phyloP scores from a whole-genome alignment of 2,888 invertebrate species.

The Acanthosoma haemorrhoidale region DNA sequence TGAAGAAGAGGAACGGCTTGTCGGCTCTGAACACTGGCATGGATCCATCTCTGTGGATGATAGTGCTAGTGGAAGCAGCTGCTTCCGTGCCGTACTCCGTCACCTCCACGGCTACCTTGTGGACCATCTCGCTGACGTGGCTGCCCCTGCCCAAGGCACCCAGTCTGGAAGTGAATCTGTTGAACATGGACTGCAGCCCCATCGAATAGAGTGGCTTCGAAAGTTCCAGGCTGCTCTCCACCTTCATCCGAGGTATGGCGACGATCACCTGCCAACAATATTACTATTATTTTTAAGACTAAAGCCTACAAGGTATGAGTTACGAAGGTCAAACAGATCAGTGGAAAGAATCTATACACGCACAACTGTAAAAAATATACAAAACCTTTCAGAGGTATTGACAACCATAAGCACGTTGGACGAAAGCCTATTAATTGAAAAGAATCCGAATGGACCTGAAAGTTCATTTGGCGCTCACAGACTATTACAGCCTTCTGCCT shows the following conservation, averaged over 20 bases:
- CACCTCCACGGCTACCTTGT: slow-evolving; percentile 47
- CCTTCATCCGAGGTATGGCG: slow-evolving; percentile 63
- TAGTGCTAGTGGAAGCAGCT: slow-evolving; percentile 58
- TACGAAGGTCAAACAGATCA: too few species aligned
- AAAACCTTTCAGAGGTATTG: too few species aligned
- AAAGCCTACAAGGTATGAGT: too few species aligned
- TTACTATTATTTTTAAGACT: too few species aligned
- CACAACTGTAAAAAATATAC: too few species aligned
- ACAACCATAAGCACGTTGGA: too few species aligned
- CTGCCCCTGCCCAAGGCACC: slow-evolving; percentile 46
- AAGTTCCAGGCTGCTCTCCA: slow-evolving; percentile 56
- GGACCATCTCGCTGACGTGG: slow-evolving; percentile 46
- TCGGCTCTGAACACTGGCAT: slow-evolving; percentile 53
- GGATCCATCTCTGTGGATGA: slow-evolving; percentile 54
- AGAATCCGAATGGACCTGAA: too few species aligned
- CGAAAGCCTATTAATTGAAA: too few species aligned
- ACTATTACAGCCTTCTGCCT: too few species aligned
- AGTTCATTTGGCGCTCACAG: too few species aligned
- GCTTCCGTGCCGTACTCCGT: slow-evolving; percentile 66
- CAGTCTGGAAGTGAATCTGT: slow-evolving; percentile 57
- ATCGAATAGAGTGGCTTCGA: slow-evolving; percentile 53
- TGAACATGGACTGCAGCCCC: slow-evolving; percentile 61
- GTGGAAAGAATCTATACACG: too few species aligned
- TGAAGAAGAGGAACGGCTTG: slow-evolving; percentile 69
- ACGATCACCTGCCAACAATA: slow-evolving; percentile 45